Evolutionary conservation across 2,113 vertebrate species (phyloP).

Genomic region (Petromus typicus): DNA sequence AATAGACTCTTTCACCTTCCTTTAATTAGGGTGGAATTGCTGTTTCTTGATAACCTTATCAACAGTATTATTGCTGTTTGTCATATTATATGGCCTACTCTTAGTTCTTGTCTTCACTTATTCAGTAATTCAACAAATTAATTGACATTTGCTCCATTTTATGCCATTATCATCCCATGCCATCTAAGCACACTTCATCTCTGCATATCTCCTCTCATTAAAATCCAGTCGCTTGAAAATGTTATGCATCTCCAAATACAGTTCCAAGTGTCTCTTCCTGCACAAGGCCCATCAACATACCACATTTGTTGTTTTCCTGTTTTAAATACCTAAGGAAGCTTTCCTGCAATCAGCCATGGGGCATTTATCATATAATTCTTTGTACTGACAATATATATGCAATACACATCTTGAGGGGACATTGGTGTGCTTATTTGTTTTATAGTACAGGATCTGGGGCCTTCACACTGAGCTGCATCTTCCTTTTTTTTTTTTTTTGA

Average conservation of each 20-base stretch:
- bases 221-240: not conserved
- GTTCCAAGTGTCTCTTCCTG: not conserved
- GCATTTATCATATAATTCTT: not conserved
- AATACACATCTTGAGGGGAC: not conserved
- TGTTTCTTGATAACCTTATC: not conserved
- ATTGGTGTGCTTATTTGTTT: not conserved
- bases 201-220: not conserved
- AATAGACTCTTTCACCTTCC: not conserved
- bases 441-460: not conserved
- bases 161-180: not conserved
- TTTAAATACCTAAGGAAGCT: not conserved
- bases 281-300: not conserved
- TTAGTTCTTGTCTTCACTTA: not conserved
- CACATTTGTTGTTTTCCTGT: not conserved
- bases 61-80: not conserved
- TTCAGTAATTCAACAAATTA: not conserved
- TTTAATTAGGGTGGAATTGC: not conserved
- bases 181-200: not conserved
- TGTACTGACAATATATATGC: not conserved
- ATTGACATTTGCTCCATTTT: not conserved
- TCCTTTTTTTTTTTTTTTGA: not conserved
- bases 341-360: not conserved
- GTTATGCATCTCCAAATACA: not conserved
- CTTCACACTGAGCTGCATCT: not conserved
- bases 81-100: not conserved